A percentile compares a stretch with the other conserved stretches of the same genome.
Conservation (phyloP, 2,888 invertebrate species). For the Abrostola triplasia region DNA sequence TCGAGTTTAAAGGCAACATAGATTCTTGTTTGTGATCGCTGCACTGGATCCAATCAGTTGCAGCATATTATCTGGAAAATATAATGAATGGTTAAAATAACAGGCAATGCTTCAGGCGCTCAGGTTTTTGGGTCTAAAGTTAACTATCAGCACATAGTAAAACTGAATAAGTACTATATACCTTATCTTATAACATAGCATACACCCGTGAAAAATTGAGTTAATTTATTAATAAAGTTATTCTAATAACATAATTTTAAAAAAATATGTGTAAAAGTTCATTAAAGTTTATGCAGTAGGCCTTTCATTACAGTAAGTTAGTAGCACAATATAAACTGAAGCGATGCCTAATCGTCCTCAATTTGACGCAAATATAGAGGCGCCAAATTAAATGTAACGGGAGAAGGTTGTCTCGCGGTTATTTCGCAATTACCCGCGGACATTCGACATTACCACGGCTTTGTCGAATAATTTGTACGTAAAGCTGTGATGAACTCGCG, state of each 20-base stretch:
- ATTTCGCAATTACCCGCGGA: constrained; percentile 85
- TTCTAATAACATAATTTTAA: background rate
- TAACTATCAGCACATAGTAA: no score
- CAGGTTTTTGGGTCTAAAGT: background rate
- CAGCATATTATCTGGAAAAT: constrained; percentile 76
- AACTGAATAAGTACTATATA: no score
- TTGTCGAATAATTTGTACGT: constrained; percentile 82
- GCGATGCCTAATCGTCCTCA: constrained; percentile 66
- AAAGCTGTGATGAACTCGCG: constrained; percentile 80
- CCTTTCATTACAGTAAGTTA: constrained; percentile 31
- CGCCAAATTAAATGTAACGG: constrained; percentile 81
- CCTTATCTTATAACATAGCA: no score
- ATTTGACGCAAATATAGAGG: constrained; percentile 75
- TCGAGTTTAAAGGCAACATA: constrained; percentile 52
- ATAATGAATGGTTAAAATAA: constrained; percentile 21
- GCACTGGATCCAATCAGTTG: constrained; percentile 54
- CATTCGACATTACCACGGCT: constrained; percentile 83
- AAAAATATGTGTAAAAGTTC: background rate
- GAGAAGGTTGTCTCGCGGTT: constrained; percentile 80
- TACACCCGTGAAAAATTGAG: no score
- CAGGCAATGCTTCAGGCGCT: background rate
- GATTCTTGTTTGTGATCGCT: constrained; percentile 51
- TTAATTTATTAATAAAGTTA: background rate
- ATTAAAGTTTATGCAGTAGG: constrained; percentile 7
- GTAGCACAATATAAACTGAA: constrained; percentile 54